Base-by-base conservation (phyloP, 2,113 vertebrate species). In the Dicaeum eximium region DNA sequence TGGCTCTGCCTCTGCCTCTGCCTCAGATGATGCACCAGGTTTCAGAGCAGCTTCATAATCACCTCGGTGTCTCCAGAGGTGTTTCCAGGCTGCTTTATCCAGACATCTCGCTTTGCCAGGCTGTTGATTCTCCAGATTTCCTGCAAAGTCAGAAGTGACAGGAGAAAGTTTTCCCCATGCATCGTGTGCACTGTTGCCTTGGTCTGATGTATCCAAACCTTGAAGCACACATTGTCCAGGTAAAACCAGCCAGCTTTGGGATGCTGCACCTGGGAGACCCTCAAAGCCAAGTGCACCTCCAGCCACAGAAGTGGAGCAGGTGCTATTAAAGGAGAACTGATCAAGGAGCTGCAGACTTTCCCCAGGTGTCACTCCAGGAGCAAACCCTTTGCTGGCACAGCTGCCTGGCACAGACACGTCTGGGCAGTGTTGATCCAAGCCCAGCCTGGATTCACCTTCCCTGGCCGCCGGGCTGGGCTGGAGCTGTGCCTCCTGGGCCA, bases 81-180 rank as follows among this genome's bases (percentile, higher is more conserved):
- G 45, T 91, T 77, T 48, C 96, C 95, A 18, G 87, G 35, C 74
- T 73, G 93, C 58, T 93, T 98, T 91, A 98, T 97, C 98, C 98
- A 98, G 79, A 97, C 27, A 7, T 94, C 98, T 84, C 96, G 97
- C 88, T 97, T 98, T 50, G 91, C 79, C 54, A 72, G 95, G 93
- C 98, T 98, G 95, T 98, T 97, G 80, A 97, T 97, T 48, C 96
- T 97, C 96, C 97, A 98, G 88, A 98, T 82, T 80, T 98, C 98
- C 98, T 99, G 80, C 71, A 95, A 88, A 84, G 35, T 15, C 2
- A 1, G 30, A n/a, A 78, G 58, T 7, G 35, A 25, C 78, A 65
- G 20, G 5, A 45, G 24, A 21, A 86, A 30, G n/a, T 33, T 44
- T n/a, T 37, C 30, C 21, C 16, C 17, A 14, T 5, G 18, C 14